A percentile compares a stretch with the other conserved stretches of the same genome.
These are phyloP conservation scores for Actinemys pallida DNA, from an alignment of 2,113 vertebrate genomes.

Conservation along the genomic window DNA sequence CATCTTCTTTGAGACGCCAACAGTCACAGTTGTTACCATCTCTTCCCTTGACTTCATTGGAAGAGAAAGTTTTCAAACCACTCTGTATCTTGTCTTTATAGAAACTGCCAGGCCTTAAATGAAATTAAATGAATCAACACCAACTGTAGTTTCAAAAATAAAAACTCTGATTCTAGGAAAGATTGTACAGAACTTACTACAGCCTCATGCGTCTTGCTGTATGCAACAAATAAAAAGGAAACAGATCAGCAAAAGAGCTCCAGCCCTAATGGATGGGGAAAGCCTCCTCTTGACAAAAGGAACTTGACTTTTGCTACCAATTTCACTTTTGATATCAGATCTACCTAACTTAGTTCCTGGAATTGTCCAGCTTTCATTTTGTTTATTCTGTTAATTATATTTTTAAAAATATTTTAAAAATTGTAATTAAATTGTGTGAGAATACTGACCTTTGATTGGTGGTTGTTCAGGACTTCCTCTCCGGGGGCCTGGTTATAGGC, in stretches of 20 bases:
- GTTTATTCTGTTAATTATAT: background rate
- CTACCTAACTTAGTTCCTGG: background rate
- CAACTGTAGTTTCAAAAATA: background rate
- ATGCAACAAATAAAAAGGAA: background rate
- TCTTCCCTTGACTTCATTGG: background rate
- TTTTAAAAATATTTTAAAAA: background rate
- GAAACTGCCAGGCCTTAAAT: background rate
- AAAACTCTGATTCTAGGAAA: background rate
- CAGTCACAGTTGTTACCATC: background rate
- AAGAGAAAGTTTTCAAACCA: background rate
- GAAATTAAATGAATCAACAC: background rate
- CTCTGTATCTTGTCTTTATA: rapidly evolving
- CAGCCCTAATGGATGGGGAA: background rate
- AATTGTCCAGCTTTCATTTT: background rate
- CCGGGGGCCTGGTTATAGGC: background rate
- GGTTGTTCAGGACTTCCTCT: background rate
- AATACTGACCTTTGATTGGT: background rate
- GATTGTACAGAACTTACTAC: rapidly evolving
- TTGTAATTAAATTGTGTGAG: background rate
- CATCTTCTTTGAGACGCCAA: background rate
- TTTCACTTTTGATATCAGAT: background rate
- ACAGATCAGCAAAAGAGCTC: background rate
- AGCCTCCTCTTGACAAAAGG: background rate
- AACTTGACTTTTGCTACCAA: background rate
- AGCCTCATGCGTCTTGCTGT: background rate